phyloP scores from a whole-genome alignment of 2,888 invertebrate species.

The Trileptium ribeirensis region DNA sequence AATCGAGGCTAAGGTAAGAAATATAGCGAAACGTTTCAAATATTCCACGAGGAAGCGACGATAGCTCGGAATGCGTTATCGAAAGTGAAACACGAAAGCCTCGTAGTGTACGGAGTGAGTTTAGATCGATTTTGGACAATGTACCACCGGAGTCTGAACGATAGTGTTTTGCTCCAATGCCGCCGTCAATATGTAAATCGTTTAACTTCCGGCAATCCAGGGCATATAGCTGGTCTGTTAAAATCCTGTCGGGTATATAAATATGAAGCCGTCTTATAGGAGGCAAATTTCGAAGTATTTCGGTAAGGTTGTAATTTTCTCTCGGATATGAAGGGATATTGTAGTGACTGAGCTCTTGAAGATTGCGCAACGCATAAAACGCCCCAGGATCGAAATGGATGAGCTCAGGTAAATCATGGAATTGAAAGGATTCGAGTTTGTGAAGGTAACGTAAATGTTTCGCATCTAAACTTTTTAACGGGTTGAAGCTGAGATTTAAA shows the following conservation, averaged over 20 bases:
- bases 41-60: conserved; percentile 1
- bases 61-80: conserved; percentile 15
- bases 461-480: conserved; percentile 33
- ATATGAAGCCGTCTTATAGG: conserved; percentile 39
- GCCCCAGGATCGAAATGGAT: conserved; percentile 34
- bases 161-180: not conserved
- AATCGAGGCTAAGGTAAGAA: conserved; percentile 16
- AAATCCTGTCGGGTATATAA: not conserved
- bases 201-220: conserved; percentile 16
- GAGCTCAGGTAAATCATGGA: conserved; percentile 41
- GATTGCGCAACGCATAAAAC: conserved; percentile 39
- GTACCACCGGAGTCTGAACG: not conserved
- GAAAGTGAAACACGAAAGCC: conserved; percentile 17
- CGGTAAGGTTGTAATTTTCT: conserved; percentile 35
- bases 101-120: conserved; percentile 15
- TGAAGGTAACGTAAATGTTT: conserved; percentile 15
- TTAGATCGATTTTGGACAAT: not conserved
- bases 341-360: conserved; percentile 37
- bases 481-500: conserved; percentile 45
- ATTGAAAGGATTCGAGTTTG: conserved; percentile 27
- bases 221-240: not conserved
- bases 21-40: conserved; percentile 22
- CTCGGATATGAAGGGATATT: conserved; percentile 37
- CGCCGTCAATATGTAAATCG: conserved; percentile 10
- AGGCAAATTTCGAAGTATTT: conserved; percentile 40